Percentiles rank a stretch among this genome's conserved stretches.
Evolutionary conservation across 2,797 vertebrate species (phyloP).

Genomic region (Tokudaia muenninki): DNA sequence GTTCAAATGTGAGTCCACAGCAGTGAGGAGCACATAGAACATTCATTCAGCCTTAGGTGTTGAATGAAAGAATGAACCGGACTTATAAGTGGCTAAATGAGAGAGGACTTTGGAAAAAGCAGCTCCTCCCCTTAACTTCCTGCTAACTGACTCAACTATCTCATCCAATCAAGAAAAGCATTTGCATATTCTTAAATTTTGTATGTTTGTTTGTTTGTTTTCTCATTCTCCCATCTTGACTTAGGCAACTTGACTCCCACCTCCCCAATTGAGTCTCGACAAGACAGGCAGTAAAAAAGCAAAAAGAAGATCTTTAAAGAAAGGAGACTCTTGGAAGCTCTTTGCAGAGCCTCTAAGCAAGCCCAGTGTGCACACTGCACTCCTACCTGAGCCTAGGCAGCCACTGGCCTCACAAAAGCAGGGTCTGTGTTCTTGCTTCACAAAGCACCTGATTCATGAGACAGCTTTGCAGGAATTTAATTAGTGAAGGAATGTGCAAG

Average conservation of each 20-base stretch:
- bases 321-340: neutral
- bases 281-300: conserved; percentile 47
- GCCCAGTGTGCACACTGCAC: neutral
- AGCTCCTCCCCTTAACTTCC: neutral
- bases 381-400: conserved; percentile 35
- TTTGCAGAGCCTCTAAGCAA: conserved; percentile 28
- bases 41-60: neutral
- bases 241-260: neutral
- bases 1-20: neutral
- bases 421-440: conserved; percentile 67
- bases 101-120: neutral
- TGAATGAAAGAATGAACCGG: neutral
- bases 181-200: neutral
- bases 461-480: conserved; percentile 80
- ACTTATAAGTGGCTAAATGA: no score
- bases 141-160: neutral
- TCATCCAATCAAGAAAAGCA: neutral
- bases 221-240: neutral
- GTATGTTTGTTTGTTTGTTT: neutral
- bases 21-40: rapidly evolving
- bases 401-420: conserved; percentile 48
- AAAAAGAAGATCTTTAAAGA: conserved; percentile 62
- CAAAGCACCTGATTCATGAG: conserved; percentile 82
- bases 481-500: conserved; percentile 77
- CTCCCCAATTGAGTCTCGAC: conserved; percentile 29